Evolutionary conservation across 2,888 invertebrate species (phyloP).

Genomic region (Leptodirus hochenwartii): DNA sequence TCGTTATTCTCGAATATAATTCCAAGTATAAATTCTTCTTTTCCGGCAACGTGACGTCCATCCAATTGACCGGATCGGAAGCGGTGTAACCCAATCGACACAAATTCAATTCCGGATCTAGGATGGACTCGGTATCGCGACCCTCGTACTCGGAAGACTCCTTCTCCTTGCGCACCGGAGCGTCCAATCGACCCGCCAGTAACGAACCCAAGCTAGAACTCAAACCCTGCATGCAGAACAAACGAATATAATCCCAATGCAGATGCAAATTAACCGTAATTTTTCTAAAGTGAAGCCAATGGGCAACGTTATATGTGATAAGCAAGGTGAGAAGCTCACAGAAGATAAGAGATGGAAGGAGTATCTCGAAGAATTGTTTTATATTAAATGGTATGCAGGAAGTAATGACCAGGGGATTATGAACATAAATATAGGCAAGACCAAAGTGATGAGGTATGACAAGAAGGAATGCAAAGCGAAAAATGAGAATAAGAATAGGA

Average conservation of each 20-base stretch:
- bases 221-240: constrained; percentile 10
- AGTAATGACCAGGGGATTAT: too few species aligned
- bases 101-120: constrained; percentile 31
- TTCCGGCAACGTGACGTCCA: constrained; percentile 39
- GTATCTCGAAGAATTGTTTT: too few species aligned
- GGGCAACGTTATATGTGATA: too few species aligned
- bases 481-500: too few species aligned
- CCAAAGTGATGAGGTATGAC: too few species aligned
- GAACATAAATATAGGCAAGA: too few species aligned
- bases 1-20: constrained; percentile 42
- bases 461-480: too few species aligned
- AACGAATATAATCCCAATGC: too few species aligned
- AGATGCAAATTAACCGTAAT: background rate
- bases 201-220: constrained; percentile 16
- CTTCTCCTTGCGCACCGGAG: constrained; percentile 17
- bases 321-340: too few species aligned
- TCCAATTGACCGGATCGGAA: constrained; percentile 42
- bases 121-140: constrained; percentile 23
- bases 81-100: constrained; percentile 36
- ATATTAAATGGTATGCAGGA: too few species aligned
- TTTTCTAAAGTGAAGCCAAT: too few species aligned
- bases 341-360: too few species aligned
- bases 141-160: constrained; percentile 22
- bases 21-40: constrained; percentile 50
- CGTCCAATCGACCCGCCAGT: constrained; percentile 14